Conservation (phyloP, 2,888 invertebrate species). For the Himalopsyche japonica region DNA sequence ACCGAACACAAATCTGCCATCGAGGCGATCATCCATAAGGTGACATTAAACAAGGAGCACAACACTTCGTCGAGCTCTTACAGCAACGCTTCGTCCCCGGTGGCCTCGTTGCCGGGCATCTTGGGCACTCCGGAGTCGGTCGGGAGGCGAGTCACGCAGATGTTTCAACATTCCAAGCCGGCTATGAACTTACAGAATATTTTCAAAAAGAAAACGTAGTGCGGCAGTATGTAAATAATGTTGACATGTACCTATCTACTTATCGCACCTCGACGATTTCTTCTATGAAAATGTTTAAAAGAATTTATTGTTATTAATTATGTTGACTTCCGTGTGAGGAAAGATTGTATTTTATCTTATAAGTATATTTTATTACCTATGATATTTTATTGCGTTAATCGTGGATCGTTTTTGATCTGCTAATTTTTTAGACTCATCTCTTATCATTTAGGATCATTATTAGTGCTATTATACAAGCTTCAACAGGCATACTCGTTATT, state of each 20-base stretch:
- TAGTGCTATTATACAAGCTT: no score
- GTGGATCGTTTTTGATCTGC: background rate
- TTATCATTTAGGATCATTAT: no score
- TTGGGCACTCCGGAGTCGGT: conserved; percentile 53
- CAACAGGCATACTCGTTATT: no score
- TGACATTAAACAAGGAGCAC: conserved; percentile 39
- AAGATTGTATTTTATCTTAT: background rate
- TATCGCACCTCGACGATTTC: background rate
- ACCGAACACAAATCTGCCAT: conserved; percentile 52
- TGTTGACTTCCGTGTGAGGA: background rate
- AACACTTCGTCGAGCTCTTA: background rate
- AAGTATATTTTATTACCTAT: background rate
- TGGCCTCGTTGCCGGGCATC: conserved; percentile 44
- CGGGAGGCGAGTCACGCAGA: conserved; percentile 55
- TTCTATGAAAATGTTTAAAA: background rate
- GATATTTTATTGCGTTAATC: background rate
- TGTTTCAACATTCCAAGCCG: conserved; percentile 56
- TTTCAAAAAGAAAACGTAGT: conserved; percentile 58
- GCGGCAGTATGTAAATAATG: background rate
- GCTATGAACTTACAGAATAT: conserved; percentile 57
- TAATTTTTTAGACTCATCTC: no score
- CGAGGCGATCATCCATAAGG: conserved; percentile 52
- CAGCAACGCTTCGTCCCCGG: conserved; percentile 16
- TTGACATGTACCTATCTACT: background rate
- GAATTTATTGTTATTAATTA: background rate